Percentiles rank a stretch among this genome's conserved stretches.
phyloP scores from a whole-genome alignment of 2,113 vertebrate genomes.

The Pollachius pollachius region DNA sequence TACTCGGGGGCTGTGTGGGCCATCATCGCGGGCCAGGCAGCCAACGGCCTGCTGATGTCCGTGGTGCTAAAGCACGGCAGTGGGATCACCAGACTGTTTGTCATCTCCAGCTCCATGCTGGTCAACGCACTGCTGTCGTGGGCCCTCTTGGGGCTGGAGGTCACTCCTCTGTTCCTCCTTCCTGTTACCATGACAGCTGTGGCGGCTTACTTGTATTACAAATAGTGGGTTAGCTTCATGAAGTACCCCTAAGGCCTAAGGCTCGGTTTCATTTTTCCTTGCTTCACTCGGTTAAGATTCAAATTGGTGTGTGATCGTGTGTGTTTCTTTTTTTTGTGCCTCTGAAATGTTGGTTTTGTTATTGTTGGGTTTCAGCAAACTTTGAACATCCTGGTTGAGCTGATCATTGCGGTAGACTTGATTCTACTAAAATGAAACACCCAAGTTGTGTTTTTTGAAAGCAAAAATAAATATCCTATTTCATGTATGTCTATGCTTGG shows the following conservation, averaged over 20 bases:
- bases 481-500: too few species aligned
- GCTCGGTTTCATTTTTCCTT: not conserved
- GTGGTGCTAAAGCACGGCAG: conserved; percentile 92
- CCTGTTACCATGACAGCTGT: conserved; percentile 77
- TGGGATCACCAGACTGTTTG: conserved; percentile 90
- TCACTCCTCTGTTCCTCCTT: conserved; percentile 81
- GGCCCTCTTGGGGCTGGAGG: conserved; percentile 79
- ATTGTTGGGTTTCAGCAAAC: not conserved
- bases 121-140: conserved; percentile 86
- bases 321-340: conserved; percentile 6
- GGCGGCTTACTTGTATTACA: conserved; percentile 88
- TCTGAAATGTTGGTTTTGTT: not conserved
- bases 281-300: not conserved
- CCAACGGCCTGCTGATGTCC: conserved; percentile 91
- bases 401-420: too few species aligned
- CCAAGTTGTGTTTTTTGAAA: too few species aligned
- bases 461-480: too few species aligned
- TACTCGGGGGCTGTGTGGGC: conserved; percentile 79
- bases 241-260: not conserved
- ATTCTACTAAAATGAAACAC: not conserved
- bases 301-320: not conserved
- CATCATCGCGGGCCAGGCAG: conserved; percentile 83
- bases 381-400: not conserved
- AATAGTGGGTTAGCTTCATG: conserved; percentile 25
- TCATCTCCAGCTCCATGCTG: conserved; percentile 92